Base-by-base conservation (phyloP, 1,140 invertebrate species). In the Notospermus geniculatus region DNA sequence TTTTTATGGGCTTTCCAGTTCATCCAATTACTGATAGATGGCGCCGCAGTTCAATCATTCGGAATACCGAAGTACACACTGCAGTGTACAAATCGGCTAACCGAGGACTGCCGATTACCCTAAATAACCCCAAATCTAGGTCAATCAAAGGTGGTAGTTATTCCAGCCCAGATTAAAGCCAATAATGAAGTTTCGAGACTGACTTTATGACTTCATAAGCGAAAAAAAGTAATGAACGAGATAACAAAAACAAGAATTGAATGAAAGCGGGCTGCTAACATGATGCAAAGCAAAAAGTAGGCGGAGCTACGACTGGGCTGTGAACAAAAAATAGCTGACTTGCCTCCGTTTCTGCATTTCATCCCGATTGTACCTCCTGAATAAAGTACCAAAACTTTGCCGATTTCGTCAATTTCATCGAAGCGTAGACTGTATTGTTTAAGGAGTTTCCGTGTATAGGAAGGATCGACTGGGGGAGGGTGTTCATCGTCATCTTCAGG, bases 341-440 rank as follows among this genome's bases (percentile, higher is more conserved):
- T 50, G 25, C 46, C 46, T 23, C 46, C 46, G n/a, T 50, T 50
- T 19, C 25, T 19, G 25, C 46, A 50, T 50, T 50, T 50, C 46
- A 50, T 50, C n/a, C 46, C 46, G 46, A 50, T 50, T 23, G 46
- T 50, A 50, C 46, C 46, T 7, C 46, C 46, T 23, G 46, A 7
- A 50, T 50, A 50, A 19, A 50, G 25, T n/a, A 50, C 46, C 46
- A 50, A 50, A 50, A 50, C 46, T n/a, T 50, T 50, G 5, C 46
- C 46, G n/a, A 23, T 23, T 23, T 50, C 46, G 9, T 50, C 19
- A 7, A 50, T 27, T 23, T 50, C 25, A 7, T 50, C 46, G 46
- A 50, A 7, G 32, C 15, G 32, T 36, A 36, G 32, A 50, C 46
- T 50, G 25, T 23, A 50, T n/a, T 27, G 19, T 50, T 50, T 50